Evolutionary conservation across 2,888 invertebrate genomes (phyloP).

Genomic region (Drosophila lutescens): DNA sequence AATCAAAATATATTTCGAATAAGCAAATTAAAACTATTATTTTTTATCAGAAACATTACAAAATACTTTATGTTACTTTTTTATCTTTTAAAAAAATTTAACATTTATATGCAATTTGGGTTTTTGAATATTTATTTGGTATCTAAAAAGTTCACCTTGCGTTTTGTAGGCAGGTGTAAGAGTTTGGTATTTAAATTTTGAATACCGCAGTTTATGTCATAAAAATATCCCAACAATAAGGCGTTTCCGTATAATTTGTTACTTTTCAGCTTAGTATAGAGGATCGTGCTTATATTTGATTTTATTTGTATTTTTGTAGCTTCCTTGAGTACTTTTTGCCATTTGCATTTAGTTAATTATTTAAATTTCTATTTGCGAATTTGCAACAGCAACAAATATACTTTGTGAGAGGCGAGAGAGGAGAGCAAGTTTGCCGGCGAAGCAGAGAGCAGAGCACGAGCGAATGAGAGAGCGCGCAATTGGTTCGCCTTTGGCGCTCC

Average conservation of each 20-base stretch:
- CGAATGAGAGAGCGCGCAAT: constrained; percentile 3
- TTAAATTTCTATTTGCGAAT: constrained; percentile 54
- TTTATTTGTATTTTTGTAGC: neutral
- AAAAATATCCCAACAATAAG: neutral
- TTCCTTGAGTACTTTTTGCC: constrained; percentile 34
- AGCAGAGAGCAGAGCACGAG: neutral
- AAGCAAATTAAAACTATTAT: too few species aligned
- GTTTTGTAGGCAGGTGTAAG: constrained; percentile 1
- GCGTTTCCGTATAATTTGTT: neutral
- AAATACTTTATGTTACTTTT: too few species aligned
- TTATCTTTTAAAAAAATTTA: too few species aligned
- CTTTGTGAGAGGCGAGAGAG: constrained; percentile 10
- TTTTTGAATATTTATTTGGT: neutral
- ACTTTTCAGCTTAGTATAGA: neutral
- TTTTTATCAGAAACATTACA: too few species aligned
- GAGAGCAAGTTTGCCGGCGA: constrained; percentile 9
- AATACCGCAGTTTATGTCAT: neutral
- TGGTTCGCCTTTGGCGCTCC: constrained; percentile 39
- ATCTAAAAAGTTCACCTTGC: neutral
- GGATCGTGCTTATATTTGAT: neutral
- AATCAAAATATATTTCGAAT: too few species aligned
- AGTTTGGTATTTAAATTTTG: constrained; percentile 2
- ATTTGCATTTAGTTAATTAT: constrained; percentile 58
- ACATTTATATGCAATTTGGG: too few species aligned
- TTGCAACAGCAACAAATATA: constrained; percentile 29